Conservation (phyloP, 2,888 invertebrate species). For the Hetaerina titia region DNA sequence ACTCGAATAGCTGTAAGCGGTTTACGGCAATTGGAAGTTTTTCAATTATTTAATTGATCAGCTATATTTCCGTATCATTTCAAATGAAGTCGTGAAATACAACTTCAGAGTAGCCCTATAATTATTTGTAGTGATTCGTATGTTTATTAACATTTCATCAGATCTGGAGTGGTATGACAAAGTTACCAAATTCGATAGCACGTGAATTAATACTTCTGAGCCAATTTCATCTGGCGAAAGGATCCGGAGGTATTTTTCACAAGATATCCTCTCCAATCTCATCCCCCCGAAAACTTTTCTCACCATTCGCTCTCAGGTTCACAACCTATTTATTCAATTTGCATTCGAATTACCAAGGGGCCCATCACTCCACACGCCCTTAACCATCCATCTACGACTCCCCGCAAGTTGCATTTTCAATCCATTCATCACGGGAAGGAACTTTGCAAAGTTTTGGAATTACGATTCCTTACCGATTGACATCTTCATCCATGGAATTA, state of each 20-base stretch:
- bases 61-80: no score
- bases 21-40: no score
- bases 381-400: background rate
- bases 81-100: no score
- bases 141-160: no score
- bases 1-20: no score
- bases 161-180: no score
- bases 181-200: no score
- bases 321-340: conserved; percentile 21
- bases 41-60: no score
- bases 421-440: background rate
- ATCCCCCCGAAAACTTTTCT: conserved; percentile 4
- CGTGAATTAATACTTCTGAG: no score
- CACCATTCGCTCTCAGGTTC: background rate
- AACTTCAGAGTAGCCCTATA: no score
- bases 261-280: background rate
- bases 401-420: background rate
- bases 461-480: conserved; percentile 35
- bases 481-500: conserved; percentile 23
- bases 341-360: background rate
- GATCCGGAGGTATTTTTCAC: background rate
- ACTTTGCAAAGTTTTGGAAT: background rate
- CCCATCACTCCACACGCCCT: background rate
- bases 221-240: background rate
- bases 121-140: no score